phyloP scores from a whole-genome alignment of 2,888 invertebrate species.

The Hemaris fuciformis region DNA sequence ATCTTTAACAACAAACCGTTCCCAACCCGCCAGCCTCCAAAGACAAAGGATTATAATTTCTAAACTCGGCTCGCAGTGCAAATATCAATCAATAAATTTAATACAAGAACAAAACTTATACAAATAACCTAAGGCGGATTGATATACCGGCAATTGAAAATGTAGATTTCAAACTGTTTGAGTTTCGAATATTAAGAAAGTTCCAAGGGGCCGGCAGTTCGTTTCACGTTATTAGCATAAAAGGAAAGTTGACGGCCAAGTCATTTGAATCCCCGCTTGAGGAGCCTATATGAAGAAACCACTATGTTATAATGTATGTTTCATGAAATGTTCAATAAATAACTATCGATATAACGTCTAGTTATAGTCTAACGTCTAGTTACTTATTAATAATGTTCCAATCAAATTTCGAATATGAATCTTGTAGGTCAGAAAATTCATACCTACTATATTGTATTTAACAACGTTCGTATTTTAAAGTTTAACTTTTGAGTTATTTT shows the following conservation, averaged over 20 bases:
- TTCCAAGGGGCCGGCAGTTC: constrained; percentile 38
- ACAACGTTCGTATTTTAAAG: too few species aligned
- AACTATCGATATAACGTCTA: neutral
- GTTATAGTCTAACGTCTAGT: too few species aligned
- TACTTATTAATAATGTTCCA: too few species aligned
- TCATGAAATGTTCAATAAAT: too few species aligned
- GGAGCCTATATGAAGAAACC: neutral
- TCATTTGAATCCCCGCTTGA: constrained; percentile 29
- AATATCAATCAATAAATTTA: constrained; percentile 11
- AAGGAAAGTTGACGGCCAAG: constrained; percentile 51
- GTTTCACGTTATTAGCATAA: constrained; percentile 56
- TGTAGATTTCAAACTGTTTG: constrained; percentile 44
- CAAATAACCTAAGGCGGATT: constrained; percentile 30
- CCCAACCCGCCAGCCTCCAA: neutral
- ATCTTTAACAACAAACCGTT: neutral
- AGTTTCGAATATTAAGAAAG: constrained; percentile 60
- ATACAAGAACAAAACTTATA: constrained; percentile 19
- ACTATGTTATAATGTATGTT: too few species aligned
- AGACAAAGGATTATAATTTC: neutral
- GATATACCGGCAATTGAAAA: constrained; percentile 46
- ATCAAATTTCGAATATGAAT: too few species aligned
- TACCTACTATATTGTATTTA: too few species aligned
- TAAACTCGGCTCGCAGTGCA: neutral
- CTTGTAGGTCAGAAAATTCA: too few species aligned
- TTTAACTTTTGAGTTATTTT: too few species aligned